Evolutionary conservation across 2,888 invertebrate genomes (phyloP), one percentile per base, ranked within the genome.

Genomic region (Dasypogon diadema): DNA sequence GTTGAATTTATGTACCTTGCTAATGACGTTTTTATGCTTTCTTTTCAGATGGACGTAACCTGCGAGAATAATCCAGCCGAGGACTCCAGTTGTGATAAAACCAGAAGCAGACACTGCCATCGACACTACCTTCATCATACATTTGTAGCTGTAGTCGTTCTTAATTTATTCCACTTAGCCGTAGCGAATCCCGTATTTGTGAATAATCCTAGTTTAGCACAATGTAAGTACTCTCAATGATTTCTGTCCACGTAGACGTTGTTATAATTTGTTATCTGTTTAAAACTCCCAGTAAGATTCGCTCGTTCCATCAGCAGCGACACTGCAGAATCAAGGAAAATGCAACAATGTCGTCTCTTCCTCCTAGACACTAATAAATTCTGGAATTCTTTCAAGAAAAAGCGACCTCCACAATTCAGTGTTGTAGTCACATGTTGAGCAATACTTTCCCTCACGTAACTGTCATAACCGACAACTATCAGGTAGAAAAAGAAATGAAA

Each of bases 131-230:
- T 60, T 79, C 76, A 79, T 78, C 12, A 54, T 46, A 72, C 68
- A n/a, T 34, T 75, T 65, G 24, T 78, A 78, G 77, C 76, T 10
- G 58, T 80, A 77, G 65, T 80, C 70, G 76, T 79, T 58, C 75
- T 80, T 51, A 79, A 79, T 80, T 80, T 83, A 77, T 78, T 83
- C 77, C 80, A 81, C 73, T 76, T 81, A 77, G 80, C 79, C 72
- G 77, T 81, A 79, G 83, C 83, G 78, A 85, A 79, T 79, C 86
- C 86, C 77, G 84, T 86, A 75, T 85, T 85, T 77, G 84, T 85
- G 81, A 85, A 86, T 83, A 85, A 86, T 84, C 86, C 86, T 81
- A 85, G 84, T 81, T 82, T 86, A 85, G 84, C 85, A 76, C 85
- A 86, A 78, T 86, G 86, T 86, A 84, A 86, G 86, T 86, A 83